Conservation (phyloP, 1,140 invertebrate species). For the Drosophila equinoxialis region DNA sequence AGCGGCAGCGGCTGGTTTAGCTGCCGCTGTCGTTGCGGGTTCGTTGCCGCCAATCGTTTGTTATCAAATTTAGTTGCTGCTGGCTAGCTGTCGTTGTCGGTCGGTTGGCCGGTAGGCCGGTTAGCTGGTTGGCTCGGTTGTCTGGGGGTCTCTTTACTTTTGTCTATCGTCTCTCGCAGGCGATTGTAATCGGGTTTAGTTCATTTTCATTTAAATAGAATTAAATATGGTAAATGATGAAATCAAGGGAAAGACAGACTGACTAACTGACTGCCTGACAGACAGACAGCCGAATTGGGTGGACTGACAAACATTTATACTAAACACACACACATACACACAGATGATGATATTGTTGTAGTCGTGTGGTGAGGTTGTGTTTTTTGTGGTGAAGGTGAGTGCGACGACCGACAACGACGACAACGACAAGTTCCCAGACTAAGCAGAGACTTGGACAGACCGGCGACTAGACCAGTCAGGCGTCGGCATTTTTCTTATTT, state of each 20-base stretch:
- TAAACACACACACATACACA: background rate
- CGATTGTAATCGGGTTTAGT: slow-evolving; percentile 78
- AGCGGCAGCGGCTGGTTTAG: background rate
- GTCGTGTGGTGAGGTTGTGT: slow-evolving; percentile 64
- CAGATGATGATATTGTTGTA: background rate
- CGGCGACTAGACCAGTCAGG: slow-evolving; percentile 28
- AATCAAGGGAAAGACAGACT: slow-evolving; percentile 54
- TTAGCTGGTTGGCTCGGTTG: slow-evolving; percentile 27
- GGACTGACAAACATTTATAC: slow-evolving; percentile 18
- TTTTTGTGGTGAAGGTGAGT: slow-evolving; percentile 75
- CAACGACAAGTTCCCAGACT: slow-evolving; percentile 37
- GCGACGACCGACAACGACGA: slow-evolving; percentile 53
- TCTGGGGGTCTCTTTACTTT: slow-evolving; percentile 56
- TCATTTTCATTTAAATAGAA: slow-evolving; percentile 81
- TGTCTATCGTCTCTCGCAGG: slow-evolving; percentile 6
- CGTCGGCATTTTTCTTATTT: slow-evolving; percentile 23
- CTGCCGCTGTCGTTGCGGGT: slow-evolving; percentile 35
- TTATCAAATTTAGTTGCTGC: slow-evolving; percentile 72
- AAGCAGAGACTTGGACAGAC: slow-evolving; percentile 43
- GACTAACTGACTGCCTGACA: slow-evolving; percentile 33
- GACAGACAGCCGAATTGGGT: slow-evolving; percentile 26
- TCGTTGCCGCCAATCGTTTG: slow-evolving; percentile 39
- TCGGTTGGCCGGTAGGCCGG: too few relatives aligned
- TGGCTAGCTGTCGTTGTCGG: slow-evolving; percentile 22
- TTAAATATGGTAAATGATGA: slow-evolving; percentile 82